These are phyloP conservation scores for Gasterosteus aculeatus DNA, from an alignment of 2,113 vertebrate species.

Conservation along the genomic window DNA sequence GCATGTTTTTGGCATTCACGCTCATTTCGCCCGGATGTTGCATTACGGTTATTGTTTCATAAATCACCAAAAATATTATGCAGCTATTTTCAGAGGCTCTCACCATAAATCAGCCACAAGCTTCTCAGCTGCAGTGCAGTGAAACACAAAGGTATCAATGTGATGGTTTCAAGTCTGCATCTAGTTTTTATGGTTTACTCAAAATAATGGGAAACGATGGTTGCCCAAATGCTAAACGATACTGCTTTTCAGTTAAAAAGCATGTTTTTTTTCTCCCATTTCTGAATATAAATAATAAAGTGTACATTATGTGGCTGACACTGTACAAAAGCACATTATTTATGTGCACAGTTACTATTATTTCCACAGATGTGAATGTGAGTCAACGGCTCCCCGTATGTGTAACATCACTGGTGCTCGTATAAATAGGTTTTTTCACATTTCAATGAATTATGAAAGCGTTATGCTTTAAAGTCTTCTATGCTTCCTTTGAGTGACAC, in stretches of 20 bases:
- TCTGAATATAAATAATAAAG: neutral
- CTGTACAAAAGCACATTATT: slow-evolving; percentile 7
- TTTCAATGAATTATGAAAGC: neutral
- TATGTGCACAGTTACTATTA: neutral
- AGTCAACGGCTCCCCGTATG: neutral
- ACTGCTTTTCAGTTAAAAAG: neutral
- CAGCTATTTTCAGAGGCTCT: slow-evolving; percentile 17
- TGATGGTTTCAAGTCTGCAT: slow-evolving; percentile 4
- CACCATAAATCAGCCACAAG: neutral
- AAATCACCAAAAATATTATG: slow-evolving; percentile 48
- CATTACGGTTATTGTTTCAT: slow-evolving; percentile 17
- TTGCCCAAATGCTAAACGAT: neutral
- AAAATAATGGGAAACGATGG: neutral
- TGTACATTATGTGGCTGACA: neutral
- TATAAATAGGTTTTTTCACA: slow-evolving; percentile 18
- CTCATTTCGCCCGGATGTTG: slow-evolving; percentile 3
- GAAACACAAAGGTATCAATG: neutral
- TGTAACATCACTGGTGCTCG: slow-evolving; percentile 1
- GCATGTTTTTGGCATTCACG: neutral
- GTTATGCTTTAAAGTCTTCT: neutral
- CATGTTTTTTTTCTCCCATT: slow-evolving; percentile 4
- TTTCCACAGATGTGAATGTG: neutral
- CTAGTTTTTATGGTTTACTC: neutral
- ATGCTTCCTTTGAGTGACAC: neutral
- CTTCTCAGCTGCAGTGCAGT: neutral